Evolutionary conservation across 2,888 invertebrate species (phyloP), one percentile per base, ranked within the genome.

Genomic region (Apomyelois bistriatella): DNA sequence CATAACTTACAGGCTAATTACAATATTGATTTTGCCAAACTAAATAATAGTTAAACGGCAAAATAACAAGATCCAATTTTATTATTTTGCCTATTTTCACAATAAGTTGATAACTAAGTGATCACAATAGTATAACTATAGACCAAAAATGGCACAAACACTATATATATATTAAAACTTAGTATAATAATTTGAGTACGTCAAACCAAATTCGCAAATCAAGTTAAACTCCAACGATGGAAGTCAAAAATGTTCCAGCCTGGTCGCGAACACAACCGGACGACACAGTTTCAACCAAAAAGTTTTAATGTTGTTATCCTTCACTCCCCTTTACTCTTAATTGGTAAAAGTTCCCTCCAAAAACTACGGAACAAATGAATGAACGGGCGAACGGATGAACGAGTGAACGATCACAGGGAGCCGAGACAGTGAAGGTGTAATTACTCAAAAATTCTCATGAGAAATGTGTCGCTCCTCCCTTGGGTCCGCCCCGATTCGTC

Each of bases 371-470:
- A 46, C 52, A 54, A 59, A 60, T 51, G 73, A 72, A 70, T 57
- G 65, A 56, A 53, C 62, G 62, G 64, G 63, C 59, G 79, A 76
- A 74, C 71, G 79, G 66, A 64, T 74, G 75, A 75, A 70, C 72
- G 76, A 74, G 64, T 77, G 74, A 79, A 68, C 66, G 79, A 76
- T 79, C 76, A 79, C 70, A 79, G 71, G 58, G 66, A 64, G 61
- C 64, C 58, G 58, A 60, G 62, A 57, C 61, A 59, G 60, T 62
- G 68, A 63, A 72, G 68, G 70, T 72, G 73, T 79, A 78, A 79
- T 81, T 79, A 79, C 75, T 76, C 72, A 75, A 76, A 76, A 74
- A 74, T 72, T 70, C 73, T 70, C 68, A 64, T 57, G 68, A 72
- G 70, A 65, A 70, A 66, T 65, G 65, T 58, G 59, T 36, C 51